Evolutionary conservation across 2,888 invertebrate species (phyloP).

Genomic region (Drosophila niveifrons): DNA sequence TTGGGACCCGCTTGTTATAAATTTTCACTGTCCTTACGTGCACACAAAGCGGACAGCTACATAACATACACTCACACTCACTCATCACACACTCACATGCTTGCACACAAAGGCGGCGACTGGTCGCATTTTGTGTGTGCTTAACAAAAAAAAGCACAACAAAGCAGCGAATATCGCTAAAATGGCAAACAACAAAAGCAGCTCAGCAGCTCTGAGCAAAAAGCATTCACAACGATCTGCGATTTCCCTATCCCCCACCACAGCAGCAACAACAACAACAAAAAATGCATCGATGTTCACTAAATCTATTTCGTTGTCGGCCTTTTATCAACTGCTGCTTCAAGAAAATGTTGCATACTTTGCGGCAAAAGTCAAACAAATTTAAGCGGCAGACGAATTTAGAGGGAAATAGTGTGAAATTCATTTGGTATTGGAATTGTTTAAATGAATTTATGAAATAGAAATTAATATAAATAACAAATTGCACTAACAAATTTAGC

Average conservation of each 20-base stretch:
- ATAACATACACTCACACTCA: conserved; percentile 18
- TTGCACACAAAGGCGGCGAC: conserved; percentile 18
- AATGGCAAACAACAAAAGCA: conserved; percentile 50
- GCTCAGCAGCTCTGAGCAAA: too few species aligned
- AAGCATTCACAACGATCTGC: conserved; percentile 5
- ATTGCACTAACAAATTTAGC: too few species aligned
- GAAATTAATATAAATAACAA: too few species aligned
- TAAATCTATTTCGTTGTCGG: background rate
- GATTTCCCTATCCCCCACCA: conserved; percentile 7
- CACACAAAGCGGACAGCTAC: conserved; percentile 50
- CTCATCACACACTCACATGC: background rate
- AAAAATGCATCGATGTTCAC: background rate
- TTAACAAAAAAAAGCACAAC: conserved; percentile 51
- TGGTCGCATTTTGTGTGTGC: conserved; percentile 15
- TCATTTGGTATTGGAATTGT: too few species aligned
- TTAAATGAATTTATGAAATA: too few species aligned
- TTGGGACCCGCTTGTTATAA: conserved; percentile 44
- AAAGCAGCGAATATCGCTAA: conserved; percentile 47
- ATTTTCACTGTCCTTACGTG: conserved; percentile 54
- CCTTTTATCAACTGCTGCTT: too few species aligned
- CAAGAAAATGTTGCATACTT: conserved; percentile 1
- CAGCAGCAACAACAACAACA: too few species aligned
- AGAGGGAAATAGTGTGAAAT: too few species aligned
- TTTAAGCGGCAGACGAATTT: too few species aligned
- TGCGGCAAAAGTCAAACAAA: background rate